phyloP scores from a whole-genome alignment of 2,113 vertebrate genomes.

The Aphyosemion australe region DNA sequence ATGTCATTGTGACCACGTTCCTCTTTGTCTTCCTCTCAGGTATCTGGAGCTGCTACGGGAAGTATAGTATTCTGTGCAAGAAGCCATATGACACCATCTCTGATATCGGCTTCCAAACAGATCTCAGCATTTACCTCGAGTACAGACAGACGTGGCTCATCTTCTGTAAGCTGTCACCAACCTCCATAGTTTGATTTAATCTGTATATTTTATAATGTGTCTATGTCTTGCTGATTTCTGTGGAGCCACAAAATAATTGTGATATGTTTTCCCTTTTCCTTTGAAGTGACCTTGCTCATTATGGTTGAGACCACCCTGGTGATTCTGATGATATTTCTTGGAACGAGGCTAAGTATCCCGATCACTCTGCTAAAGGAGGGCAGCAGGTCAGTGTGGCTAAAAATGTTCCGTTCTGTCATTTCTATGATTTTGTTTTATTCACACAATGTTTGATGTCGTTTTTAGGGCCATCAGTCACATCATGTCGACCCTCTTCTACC shows the following conservation, averaged over 20 bases:
- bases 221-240: neutral
- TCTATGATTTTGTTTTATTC: neutral
- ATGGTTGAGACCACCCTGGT: conserved; percentile 84
- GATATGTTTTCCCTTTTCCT: conserved; percentile 22
- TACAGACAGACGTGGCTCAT: conserved; percentile 92
- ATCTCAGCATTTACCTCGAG: conserved; percentile 87
- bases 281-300: conserved; percentile 87
- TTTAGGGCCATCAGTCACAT: conserved; percentile 89
- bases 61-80: conserved; percentile 80
- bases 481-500: conserved; percentile 91
- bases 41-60: conserved; percentile 90
- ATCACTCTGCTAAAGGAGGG: conserved; percentile 92
- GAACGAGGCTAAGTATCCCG: conserved; percentile 86
- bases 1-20: neutral
- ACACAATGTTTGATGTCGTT: conserved; percentile 30
- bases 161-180: conserved; percentile 80
- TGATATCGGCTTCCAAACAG: conserved; percentile 88
- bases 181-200: no score
- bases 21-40: conserved; percentile 69
- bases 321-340: conserved; percentile 89
- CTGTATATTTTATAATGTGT: neutral
- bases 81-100: conserved; percentile 83
- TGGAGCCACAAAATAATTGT: neutral
- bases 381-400: conserved; percentile 84
- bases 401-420: neutral